Conservation (phyloP, 2,888 invertebrate species). For the Torymus aiolomorphi region DNA sequence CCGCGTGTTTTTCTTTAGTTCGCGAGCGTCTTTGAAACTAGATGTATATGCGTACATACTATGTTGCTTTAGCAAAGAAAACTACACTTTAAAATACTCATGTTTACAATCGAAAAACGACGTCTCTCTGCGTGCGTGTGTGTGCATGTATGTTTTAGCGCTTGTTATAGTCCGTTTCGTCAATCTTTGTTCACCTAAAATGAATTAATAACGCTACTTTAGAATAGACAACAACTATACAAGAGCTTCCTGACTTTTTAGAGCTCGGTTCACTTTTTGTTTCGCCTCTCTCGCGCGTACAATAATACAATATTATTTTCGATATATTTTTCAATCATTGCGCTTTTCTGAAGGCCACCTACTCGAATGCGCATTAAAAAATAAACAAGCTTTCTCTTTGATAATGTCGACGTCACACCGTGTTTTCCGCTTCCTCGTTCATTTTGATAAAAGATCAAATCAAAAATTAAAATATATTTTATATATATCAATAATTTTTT, state of each 20-base stretch:
- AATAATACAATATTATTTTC: constrained; percentile 2
- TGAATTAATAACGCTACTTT: constrained; percentile 45
- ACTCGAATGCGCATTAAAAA: constrained; percentile 38
- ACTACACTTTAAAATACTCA: constrained; percentile 29
- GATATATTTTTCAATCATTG: constrained; percentile 45
- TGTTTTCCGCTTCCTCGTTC: constrained; percentile 52
- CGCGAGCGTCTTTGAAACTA: constrained; percentile 34
- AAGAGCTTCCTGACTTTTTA: constrained; percentile 40
- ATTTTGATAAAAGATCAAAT: constrained; percentile 53
- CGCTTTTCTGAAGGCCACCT: constrained; percentile 48
- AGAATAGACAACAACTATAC: constrained; percentile 54
- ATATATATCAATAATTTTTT: constrained; percentile 47
- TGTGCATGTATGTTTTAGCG: neutral
- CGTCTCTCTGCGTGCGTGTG: constrained; percentile 1
- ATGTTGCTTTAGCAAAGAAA: constrained; percentile 19
- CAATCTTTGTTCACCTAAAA: constrained; percentile 38
- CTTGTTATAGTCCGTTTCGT: constrained; percentile 25
- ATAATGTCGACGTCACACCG: constrained; percentile 43
- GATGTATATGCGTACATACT: neutral
- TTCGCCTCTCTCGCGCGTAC: constrained; percentile 14
- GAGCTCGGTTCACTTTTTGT: constrained; percentile 20
- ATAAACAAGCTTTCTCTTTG: constrained; percentile 43
- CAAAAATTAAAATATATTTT: constrained; percentile 53
- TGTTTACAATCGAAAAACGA: constrained; percentile 32
- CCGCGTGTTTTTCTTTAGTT: constrained; percentile 31